Percentiles rank a stretch among this genome's conserved stretches.
Conservation (phyloP, 2,797 vertebrate species). For the Cyclopterus lumpus region DNA sequence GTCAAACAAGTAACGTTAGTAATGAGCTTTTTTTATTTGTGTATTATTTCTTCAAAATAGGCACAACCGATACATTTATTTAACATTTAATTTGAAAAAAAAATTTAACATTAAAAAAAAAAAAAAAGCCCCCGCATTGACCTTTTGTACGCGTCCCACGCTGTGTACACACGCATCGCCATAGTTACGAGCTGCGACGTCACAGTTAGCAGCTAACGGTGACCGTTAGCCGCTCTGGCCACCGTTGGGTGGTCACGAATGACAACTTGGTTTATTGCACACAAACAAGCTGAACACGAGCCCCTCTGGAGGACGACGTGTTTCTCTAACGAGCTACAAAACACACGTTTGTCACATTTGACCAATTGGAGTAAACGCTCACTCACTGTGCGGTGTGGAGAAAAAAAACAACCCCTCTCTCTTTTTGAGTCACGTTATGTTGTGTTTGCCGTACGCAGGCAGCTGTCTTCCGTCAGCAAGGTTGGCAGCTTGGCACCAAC, state of each 20-base stretch:
- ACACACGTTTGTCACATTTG: accelerated
- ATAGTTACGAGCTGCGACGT: neutral
- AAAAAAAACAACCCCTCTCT: too few species aligned
- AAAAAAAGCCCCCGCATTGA: neutral
- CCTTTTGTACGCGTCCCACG: neutral
- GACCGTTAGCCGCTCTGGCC: slow-evolving; percentile 22
- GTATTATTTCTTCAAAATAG: too few species aligned
- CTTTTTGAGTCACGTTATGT: neutral
- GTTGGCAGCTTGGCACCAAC: neutral
- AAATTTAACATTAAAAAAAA: too few species aligned
- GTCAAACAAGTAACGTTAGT: neutral
- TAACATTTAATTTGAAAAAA: too few species aligned
- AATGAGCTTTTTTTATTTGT: too few species aligned
- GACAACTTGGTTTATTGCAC: neutral
- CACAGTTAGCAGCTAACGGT: slow-evolving; percentile 11
- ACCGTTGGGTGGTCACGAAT: neutral
- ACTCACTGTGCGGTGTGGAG: slow-evolving; percentile 11
- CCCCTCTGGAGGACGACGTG: neutral
- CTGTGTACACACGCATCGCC: neutral
- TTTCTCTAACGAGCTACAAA: neutral
- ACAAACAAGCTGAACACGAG: neutral
- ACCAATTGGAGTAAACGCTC: neutral
- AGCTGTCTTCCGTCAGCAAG: neutral
- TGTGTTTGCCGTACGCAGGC: neutral
- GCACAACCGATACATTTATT: too few species aligned